phyloP scores from a whole-genome alignment of 2,888 invertebrate genomes.

The Habrosyne pyritoides region DNA sequence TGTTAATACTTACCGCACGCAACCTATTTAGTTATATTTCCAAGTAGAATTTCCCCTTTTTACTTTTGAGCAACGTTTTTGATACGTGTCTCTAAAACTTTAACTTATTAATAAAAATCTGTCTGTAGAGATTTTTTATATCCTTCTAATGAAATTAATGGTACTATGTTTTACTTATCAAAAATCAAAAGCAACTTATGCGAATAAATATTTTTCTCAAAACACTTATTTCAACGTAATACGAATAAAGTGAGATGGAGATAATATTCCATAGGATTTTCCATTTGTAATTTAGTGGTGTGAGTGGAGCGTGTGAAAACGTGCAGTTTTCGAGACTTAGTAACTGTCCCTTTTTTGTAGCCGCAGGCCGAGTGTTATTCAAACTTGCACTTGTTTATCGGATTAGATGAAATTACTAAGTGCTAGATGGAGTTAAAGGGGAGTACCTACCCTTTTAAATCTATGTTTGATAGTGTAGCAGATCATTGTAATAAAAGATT shows the following conservation, averaged over 20 bases:
- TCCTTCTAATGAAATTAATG: too few species aligned
- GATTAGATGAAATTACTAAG: conserved; percentile 81
- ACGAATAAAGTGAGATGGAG: conserved; percentile 38
- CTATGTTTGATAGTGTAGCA: too few species aligned
- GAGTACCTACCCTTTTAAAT: conserved; percentile 12
- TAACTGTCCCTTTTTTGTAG: conserved; percentile 74
- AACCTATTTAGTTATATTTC: background rate
- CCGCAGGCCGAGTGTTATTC: conserved; percentile 74
- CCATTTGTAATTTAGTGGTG: conserved; percentile 60
- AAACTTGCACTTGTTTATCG: conserved; percentile 72
- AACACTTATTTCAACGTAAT: too few species aligned
- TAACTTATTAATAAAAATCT: too few species aligned
- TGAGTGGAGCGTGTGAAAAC: conserved; percentile 72
- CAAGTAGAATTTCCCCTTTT: background rate
- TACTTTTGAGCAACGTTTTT: too few species aligned
- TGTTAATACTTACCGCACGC: background rate
- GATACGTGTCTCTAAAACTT: too few species aligned
- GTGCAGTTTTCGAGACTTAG: conserved; percentile 77
- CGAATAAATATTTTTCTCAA: too few species aligned
- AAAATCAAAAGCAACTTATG: too few species aligned
- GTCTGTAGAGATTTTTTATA: too few species aligned
- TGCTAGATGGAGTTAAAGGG: conserved; percentile 71
- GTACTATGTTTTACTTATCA: too few species aligned
- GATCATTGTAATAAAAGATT: too few species aligned
- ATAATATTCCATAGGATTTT: conserved; percentile 49